phyloP scores from a whole-genome alignment of 2,113 vertebrate genomes.

The Noctilio leporinus region DNA sequence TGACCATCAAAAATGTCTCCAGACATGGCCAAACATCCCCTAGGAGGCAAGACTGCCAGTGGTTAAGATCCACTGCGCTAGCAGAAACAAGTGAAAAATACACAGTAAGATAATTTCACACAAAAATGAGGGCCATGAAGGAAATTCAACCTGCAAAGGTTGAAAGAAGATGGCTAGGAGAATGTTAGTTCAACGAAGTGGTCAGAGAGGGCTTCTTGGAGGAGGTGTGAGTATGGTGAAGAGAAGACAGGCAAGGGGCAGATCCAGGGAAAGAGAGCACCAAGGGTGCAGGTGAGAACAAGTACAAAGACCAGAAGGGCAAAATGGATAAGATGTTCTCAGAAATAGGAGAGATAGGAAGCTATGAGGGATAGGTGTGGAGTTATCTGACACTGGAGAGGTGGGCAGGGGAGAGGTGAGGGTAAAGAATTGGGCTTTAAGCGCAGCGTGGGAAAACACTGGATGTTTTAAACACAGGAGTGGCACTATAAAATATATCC shows the following conservation, averaged over 20 bases:
- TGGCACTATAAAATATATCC: neutral
- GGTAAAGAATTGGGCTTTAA: neutral
- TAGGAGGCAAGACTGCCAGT: neutral
- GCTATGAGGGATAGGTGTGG: accelerated
- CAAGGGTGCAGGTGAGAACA: no score
- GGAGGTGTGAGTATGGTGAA: neutral
- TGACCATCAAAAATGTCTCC: neutral
- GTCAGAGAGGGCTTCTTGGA: neutral
- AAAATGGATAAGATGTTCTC: accelerated
- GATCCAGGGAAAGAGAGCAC: accelerated
- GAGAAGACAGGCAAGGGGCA: neutral
- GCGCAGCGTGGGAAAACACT: neutral
- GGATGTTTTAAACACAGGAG: neutral
- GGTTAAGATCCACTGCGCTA: neutral
- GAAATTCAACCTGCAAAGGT: neutral
- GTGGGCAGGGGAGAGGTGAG: no score
- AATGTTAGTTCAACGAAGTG: neutral
- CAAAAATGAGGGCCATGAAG: accelerated
- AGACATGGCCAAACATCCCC: neutral
- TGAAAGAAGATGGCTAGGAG: neutral
- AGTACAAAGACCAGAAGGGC: no score
- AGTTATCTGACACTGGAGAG: neutral
- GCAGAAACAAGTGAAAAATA: neutral
- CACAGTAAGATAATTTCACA: neutral
- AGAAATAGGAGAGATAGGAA: neutral